Evolutionary conservation across 2,888 invertebrate genomes (phyloP), one percentile per base, ranked within the genome.

Genomic region (Dorcus hopei): DNA sequence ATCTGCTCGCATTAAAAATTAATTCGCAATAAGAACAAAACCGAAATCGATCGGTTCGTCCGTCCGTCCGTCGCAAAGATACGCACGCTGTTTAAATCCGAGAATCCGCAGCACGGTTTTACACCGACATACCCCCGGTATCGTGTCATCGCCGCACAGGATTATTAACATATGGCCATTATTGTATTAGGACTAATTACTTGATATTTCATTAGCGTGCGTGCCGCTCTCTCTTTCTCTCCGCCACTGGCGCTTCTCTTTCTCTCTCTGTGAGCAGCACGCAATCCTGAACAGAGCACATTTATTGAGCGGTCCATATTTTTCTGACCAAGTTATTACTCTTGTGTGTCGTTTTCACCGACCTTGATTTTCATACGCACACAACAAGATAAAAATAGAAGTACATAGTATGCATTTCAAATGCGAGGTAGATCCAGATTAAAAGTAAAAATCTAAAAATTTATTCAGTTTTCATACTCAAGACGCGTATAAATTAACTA

Each of bases 161-260:
- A 70, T 71, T 72, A 73, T 73, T 72, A 72, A 70, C 73, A 74
- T 74, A 73, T 72, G 74, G 73, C 70, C 73, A 73, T 74, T 73
- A 75, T 72, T 72, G 71, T 72, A 74, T 75, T 74, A 74, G 69
- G 68, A 67, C 71, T 75, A 75, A 75, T 75, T 75, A 75, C 70
- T 68, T 64, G 74, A 74, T 74, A 75, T 74, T 75, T 75, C 74
- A 74, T 75, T 75, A 72, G 69, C 66, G 70, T 73, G 73, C 71
- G 70, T 70, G 72, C 65, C 66, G 64, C 64, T 62, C 58, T 55
- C 53, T 6, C 26, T 33, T 33, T 33, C 26, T 7, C 26, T 33
- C 26, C 26, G 6, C 26, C 26, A 4, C 26, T 33, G 26, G 6
- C 26, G 26, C 5, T 33, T 7, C 3, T 5, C 26, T 33, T 7